Evolutionary conservation across 2,113 vertebrate genomes (phyloP).

Genomic region (Microcebus jonahi): DNA sequence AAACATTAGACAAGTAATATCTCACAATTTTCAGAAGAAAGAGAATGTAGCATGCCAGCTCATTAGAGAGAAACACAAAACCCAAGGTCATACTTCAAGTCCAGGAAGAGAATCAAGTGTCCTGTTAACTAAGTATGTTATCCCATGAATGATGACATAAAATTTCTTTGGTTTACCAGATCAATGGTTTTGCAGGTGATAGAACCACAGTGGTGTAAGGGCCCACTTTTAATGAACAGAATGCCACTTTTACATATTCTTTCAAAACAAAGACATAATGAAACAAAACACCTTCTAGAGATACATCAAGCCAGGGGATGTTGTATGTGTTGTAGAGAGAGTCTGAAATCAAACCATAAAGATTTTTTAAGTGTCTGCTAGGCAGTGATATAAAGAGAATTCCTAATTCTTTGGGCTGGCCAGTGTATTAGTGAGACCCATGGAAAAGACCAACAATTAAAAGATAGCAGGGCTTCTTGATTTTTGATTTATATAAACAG

Average conservation of each 20-base stretch:
- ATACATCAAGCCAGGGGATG: no score
- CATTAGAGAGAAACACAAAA: background rate
- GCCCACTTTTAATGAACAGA: background rate
- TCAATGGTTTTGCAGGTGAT: background rate
- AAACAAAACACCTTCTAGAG: background rate
- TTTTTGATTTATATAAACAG: background rate
- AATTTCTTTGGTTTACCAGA: background rate
- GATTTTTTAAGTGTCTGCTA: background rate
- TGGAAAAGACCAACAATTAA: background rate
- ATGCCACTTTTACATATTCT: background rate
- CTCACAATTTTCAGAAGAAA: background rate
- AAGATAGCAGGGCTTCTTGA: background rate
- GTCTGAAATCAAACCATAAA: background rate
- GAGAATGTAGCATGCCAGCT: background rate
- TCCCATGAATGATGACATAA: background rate
- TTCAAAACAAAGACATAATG: background rate
- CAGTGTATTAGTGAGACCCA: background rate
- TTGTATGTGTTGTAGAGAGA: background rate
- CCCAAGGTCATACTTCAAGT: background rate
- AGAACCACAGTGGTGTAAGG: background rate
- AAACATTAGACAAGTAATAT: background rate
- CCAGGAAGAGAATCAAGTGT: background rate
- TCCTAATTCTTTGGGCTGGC: background rate
- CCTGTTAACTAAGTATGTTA: background rate
- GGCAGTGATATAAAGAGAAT: background rate